phyloP scores from a whole-genome alignment of 2,113 vertebrate species.

The Pardalotus punctatus region DNA sequence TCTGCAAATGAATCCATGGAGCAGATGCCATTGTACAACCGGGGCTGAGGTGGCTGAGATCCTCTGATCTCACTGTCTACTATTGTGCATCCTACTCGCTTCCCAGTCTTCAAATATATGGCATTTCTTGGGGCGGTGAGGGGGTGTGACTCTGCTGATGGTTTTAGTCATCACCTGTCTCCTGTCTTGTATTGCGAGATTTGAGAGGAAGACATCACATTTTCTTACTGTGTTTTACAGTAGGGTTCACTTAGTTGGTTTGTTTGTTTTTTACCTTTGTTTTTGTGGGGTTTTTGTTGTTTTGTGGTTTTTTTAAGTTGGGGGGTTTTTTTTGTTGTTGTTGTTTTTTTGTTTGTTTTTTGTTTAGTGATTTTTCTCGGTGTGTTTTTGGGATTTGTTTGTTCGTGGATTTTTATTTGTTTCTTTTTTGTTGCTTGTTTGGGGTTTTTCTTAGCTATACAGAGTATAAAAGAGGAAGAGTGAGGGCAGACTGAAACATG shows the following conservation, averaged over 20 bases:
- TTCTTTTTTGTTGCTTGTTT: neutral
- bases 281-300: neutral
- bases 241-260: rapidly evolving
- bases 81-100: neutral
- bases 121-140: neutral
- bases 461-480: neutral
- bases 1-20: neutral
- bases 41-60: neutral
- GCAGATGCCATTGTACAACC: neutral
- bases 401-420: neutral
- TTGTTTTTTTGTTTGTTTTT: neutral
- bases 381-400: neutral
- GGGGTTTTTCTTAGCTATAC: neutral
- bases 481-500: neutral
- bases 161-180: neutral
- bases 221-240: neutral
- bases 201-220: neutral
- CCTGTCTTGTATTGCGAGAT: neutral
- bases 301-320: too few species aligned
- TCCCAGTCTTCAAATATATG: neutral
- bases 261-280: neutral
- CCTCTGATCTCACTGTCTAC: neutral
- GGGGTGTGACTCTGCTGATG: neutral
- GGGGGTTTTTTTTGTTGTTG: too few species aligned
- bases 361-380: neutral